Conservation (phyloP, 1,140 invertebrate species). For the Onthophagus taurus region DNA sequence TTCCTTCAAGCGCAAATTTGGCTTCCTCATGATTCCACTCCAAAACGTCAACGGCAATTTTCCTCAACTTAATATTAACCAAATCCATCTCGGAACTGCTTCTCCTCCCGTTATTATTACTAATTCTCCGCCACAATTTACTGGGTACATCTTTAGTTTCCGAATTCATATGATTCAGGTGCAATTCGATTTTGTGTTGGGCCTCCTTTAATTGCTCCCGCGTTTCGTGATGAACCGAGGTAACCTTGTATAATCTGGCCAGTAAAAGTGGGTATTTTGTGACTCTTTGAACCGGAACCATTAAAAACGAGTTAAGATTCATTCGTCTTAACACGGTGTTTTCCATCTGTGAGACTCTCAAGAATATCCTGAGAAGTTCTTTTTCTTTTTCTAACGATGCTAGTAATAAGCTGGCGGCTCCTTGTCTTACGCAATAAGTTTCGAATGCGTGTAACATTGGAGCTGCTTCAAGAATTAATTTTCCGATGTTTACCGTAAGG, state of each 20-base stretch:
- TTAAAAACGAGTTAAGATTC: slow-evolving; percentile 94
- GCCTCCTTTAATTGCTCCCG: slow-evolving; percentile 69
- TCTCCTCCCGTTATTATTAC: slow-evolving; percentile 62
- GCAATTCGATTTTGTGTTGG: slow-evolving; percentile 84
- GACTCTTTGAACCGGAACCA: slow-evolving; percentile 85
- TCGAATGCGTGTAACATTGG: slow-evolving; percentile 91
- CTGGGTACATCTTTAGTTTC: slow-evolving; percentile 83
- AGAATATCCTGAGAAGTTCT: slow-evolving; percentile 86
- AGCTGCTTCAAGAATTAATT: slow-evolving; percentile 83
- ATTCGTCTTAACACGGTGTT: slow-evolving; percentile 85
- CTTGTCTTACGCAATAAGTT: slow-evolving; percentile 87
- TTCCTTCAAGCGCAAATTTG: slow-evolving; percentile 77
- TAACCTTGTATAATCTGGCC: slow-evolving; percentile 85
- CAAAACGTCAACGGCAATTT: slow-evolving; percentile 85
- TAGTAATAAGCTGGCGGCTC: slow-evolving; percentile 75
- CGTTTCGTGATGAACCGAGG: slow-evolving; percentile 67
- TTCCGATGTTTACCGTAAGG: slow-evolving; percentile 80
- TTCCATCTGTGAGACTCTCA: slow-evolving; percentile 94
- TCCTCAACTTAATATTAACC: slow-evolving; percentile 77
- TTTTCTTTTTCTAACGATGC: slow-evolving; percentile 92
- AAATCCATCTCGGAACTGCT: slow-evolving; percentile 71
- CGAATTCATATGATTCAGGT: slow-evolving; percentile 91
- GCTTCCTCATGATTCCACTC: slow-evolving; percentile 90
- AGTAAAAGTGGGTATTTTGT: slow-evolving; percentile 89
- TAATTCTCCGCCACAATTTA: slow-evolving; percentile 83